A percentile compares a stretch with the other conserved stretches of the same genome.
Evolutionary conservation across 2,113 vertebrate species (phyloP).

Genomic region (Ptychochromis oligacanthus): DNA sequence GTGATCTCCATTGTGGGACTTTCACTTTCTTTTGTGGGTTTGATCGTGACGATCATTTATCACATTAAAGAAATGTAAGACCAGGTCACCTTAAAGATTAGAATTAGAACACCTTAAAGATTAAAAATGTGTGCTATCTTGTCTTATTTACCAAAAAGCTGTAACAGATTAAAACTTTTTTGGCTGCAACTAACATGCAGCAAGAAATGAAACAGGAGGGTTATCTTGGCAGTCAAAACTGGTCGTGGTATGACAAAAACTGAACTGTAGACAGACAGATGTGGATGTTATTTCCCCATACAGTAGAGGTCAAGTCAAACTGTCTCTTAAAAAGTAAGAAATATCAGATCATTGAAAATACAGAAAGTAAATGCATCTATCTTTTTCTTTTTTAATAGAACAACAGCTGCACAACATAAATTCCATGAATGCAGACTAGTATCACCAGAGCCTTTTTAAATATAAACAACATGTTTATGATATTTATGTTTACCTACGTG

Average conservation of each 20-base stretch:
- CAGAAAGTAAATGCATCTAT: too few relatives aligned
- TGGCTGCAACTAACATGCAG: not conserved
- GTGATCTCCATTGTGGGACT: slow-evolving; percentile 60
- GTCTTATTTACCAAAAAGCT: not conserved
- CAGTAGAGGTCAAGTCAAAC: too few relatives aligned
- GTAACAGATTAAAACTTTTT: not conserved
- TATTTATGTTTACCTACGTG: too few relatives aligned
- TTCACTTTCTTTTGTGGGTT: slow-evolving; percentile 56
- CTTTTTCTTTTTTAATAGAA: too few relatives aligned
- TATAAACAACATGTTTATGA: too few relatives aligned
- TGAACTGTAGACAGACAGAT: not conserved
- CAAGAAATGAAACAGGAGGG: not conserved
- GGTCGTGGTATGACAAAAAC: not conserved
- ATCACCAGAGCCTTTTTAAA: too few relatives aligned
- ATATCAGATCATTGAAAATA: too few relatives aligned
- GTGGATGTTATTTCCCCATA: too few relatives aligned
- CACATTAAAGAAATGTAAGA: slow-evolving; percentile 31
- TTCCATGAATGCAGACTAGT: too few relatives aligned
- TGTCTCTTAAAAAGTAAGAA: too few relatives aligned
- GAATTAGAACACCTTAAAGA: too few relatives aligned
- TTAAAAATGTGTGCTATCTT: not conserved
- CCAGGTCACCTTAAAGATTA: not conserved
- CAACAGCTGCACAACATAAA: too few relatives aligned
- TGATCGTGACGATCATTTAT: slow-evolving; percentile 60
- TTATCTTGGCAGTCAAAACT: not conserved